Evolutionary conservation across 2,797 vertebrate genomes (phyloP).

Genomic region (Argyrosomus regius): DNA sequence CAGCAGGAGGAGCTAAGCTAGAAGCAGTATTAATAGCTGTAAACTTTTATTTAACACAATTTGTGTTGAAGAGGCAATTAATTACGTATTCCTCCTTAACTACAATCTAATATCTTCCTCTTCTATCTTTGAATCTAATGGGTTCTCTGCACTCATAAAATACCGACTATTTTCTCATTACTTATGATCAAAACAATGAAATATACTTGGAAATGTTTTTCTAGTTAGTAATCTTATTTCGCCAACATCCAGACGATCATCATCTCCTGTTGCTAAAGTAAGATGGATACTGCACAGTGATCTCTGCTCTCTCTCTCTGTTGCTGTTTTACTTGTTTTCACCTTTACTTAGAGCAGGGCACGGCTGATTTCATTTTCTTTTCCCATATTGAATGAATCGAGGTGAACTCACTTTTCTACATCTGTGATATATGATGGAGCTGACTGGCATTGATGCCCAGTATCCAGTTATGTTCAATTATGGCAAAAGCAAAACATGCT

Average conservation of each 20-base stretch:
- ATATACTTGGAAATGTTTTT: neutral
- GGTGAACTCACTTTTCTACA: neutral
- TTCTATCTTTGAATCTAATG: neutral
- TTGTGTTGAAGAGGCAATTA: slow-evolving; percentile 34
- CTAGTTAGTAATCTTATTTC: neutral
- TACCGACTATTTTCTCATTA: neutral
- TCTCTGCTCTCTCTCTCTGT: neutral
- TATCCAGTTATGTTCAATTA: neutral
- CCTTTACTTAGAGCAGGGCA: too few species aligned
- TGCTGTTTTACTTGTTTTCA: neutral
- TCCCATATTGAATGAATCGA: neutral
- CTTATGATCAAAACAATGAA: neutral
- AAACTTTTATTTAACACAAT: slow-evolving; percentile 22
- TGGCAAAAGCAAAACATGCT: neutral
- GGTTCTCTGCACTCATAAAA: neutral
- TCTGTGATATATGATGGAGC: neutral
- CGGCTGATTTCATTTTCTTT: neutral
- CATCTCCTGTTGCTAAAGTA: too few species aligned
- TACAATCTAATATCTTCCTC: neutral
- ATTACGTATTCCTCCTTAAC: slow-evolving; percentile 12
- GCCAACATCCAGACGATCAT: neutral
- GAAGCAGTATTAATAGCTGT: slow-evolving; percentile 2
- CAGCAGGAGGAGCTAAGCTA: slow-evolving; percentile 4
- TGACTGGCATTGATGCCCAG: neutral
- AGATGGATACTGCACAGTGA: neutral